Evolutionary conservation across 2,113 vertebrate genomes (phyloP), one percentile per base, ranked within the genome.

Genomic region (Leucopsar rothschildi): DNA sequence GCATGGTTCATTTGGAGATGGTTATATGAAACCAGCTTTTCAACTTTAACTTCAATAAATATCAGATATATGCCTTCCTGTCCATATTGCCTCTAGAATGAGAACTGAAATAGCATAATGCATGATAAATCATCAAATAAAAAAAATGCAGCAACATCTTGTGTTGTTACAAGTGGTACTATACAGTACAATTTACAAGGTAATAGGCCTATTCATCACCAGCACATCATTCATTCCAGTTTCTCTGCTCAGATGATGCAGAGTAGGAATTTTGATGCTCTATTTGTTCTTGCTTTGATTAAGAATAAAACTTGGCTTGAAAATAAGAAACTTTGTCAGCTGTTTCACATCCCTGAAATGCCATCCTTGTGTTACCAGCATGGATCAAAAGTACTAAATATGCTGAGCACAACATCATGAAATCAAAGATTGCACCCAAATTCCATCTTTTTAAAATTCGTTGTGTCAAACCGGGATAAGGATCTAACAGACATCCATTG

Each of bases 201-300:
- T 96, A 95, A 96, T 92, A 95, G 91, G 65, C 52, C 89, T 91
- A 92, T 95, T 96, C 93, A 89, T 95, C 92, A 94, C 23, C 0
- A 25, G 44, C 44, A 90, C 55, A 95, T 95, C 87, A 89, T 68
- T 96, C 94, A 95, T 72, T 87, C 89, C 50, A 55, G 39, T 80
- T 91, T 90, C 78, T 66, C 66, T 92, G 78, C 71, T 95, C 63
- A 87, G 81, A 77, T 75, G 81, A 89, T 68, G 69, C 65, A 82
- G 63, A 75, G 73, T 42, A 78, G 78, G 82, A 96, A 91, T 92
- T 92, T 14, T 95, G 92, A 95, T 88, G 39, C 84, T 79, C 60
- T 93, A 71, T 86, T 89, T 91, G 77, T 78, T 93, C 94, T 93
- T 87, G 63, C 71, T 82, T 79, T 91, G 86, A 91, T 96, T 92